Evolutionary conservation across 2,797 vertebrate genomes (phyloP), one percentile per base, ranked within the genome.

Genomic region (Nannoperca obscura): DNA sequence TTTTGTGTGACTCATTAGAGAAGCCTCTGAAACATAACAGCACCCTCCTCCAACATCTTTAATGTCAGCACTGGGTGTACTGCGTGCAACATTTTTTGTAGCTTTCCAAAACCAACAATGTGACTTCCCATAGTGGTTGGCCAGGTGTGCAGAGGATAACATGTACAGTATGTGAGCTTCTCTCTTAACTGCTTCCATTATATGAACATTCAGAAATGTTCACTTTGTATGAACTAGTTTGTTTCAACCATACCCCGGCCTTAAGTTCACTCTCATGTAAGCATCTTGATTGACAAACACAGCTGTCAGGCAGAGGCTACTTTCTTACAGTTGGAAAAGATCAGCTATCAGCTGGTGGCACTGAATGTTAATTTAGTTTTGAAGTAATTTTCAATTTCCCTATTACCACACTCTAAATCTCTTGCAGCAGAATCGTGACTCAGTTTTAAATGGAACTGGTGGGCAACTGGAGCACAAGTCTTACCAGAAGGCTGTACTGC

Each of bases 21-120:
- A 80, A 53, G 58, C 30, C 22, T 70, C 49, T 50, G 34, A 34
- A 34, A 34, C 49, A 19, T 71, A 70, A 24, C 44, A 30, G 30
- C 30, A 14, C 44, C 22, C 4, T 40, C 59, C 27, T 3, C 38
- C 40, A 14, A 63, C 7, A 1, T 73, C 17, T 40, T 15, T 2
- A 24, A 19, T 3, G 10, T 59, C 5, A 13, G 44, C 44, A 47
- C 34, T 52, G 22, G 50, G 6, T 13, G 22, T 5, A 1, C 22
- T 6, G 22, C 2, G 6, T 24, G 50, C 12, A 7, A 53, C 50
- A 27, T 2, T 7, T 53, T 27, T 52, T 52, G 3, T 52, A 52
- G 7, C 10, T 52, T 22, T 52, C 42, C 42, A 3, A 47, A 47
- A 47, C 19, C 19, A 47, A 20, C 19, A 12, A 40, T 40, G 38